These are phyloP conservation scores for Urosaurus nigricauda DNA, from an alignment of 2,797 vertebrate species.

Conservation along the genomic window DNA sequence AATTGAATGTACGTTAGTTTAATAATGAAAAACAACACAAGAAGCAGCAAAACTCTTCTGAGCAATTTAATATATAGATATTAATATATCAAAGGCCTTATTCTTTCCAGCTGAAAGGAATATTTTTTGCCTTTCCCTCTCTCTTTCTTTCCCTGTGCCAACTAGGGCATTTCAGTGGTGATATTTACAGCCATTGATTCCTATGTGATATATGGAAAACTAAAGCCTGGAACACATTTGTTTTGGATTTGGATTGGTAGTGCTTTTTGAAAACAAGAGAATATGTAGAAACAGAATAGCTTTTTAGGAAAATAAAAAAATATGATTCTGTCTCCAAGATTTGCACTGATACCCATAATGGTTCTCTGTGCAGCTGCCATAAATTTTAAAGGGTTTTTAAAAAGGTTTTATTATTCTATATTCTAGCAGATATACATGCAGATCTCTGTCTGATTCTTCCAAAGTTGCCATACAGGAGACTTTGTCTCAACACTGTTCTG, in stretches of 20 bases:
- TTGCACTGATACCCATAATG: not conserved
- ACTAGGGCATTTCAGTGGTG: slow-evolving; percentile 66
- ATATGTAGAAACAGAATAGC: slow-evolving; percentile 55
- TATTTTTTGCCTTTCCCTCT: not conserved
- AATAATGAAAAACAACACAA: slow-evolving; percentile 67
- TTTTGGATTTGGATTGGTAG: slow-evolving; percentile 54
- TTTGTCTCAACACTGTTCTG: not conserved
- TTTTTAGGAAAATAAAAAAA: not conserved
- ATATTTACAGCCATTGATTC: slow-evolving; percentile 57
- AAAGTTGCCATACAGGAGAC: not conserved
- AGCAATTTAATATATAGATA: slow-evolving; percentile 65
- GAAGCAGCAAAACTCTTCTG: slow-evolving; percentile 71
- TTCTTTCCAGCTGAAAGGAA: slow-evolving; percentile 66
- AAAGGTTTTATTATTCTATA: not conserved
- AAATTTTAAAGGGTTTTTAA: not conserved
- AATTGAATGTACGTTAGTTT: slow-evolving; percentile 70
- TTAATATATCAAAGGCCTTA: slow-evolving; percentile 66
- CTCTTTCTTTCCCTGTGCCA: slow-evolving; percentile 53
- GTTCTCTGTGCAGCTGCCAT: not conserved
- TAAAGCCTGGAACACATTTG: slow-evolving; percentile 50
- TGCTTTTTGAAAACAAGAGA: slow-evolving; percentile 5
- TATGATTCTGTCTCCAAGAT: not conserved
- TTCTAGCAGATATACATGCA: not conserved
- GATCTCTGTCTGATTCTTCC: not conserved
- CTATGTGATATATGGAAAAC: slow-evolving; percentile 65